Base-by-base conservation (phyloP, 2,797 vertebrate species). In the Gymnothorax reevesii region DNA sequence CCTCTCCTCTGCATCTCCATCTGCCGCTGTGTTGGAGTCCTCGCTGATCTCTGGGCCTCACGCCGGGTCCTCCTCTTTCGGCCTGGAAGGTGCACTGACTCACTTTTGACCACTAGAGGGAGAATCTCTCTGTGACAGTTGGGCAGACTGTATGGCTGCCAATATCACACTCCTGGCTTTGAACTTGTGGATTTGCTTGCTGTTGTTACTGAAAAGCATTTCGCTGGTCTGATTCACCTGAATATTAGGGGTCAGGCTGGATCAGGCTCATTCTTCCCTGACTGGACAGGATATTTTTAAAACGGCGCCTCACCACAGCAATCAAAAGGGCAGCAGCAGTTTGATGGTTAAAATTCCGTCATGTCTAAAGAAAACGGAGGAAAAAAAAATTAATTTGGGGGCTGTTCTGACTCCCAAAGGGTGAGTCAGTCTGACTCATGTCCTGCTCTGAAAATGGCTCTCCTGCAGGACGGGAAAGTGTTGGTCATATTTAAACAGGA, bases 401-500 rank as follows among this genome's bases (percentile, higher is more conserved):
- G 22, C 25, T 83, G 64, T 55, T 42, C 49, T 75, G 0, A 8
- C 10, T 1, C 73, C 33, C 57, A 71, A 66, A 59, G 25, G 20
- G 57, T 83, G 55, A 84, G 73, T 87, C 88, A 82, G 71, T 13
- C 12, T 69, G 59, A 54, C 42, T 84, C 86, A 73, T 20, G 12
- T n/a, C 69, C 89, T 87, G 27, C 3, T 66, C 83, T 79, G 25
- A 54, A 57, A 82, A 82, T 52, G 27, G 71, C 66, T 84, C 22
- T 57, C 33, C 73, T 49, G 2, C 22, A 60, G 8, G 59, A 79
- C n/a, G 55, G 84, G 77, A 86, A 79, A 86, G 83, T 20, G 42
- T 86, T 88, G 87, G 60, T 85, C 57, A 17, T 80, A 87, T 91
- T 92, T 89, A 91, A 94, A 92, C 89, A 92, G 92, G 77, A 90